These are phyloP conservation scores for Tenthredo scrophulariae DNA, from an alignment of 2,888 invertebrate genomes.

Conservation along the genomic window DNA sequence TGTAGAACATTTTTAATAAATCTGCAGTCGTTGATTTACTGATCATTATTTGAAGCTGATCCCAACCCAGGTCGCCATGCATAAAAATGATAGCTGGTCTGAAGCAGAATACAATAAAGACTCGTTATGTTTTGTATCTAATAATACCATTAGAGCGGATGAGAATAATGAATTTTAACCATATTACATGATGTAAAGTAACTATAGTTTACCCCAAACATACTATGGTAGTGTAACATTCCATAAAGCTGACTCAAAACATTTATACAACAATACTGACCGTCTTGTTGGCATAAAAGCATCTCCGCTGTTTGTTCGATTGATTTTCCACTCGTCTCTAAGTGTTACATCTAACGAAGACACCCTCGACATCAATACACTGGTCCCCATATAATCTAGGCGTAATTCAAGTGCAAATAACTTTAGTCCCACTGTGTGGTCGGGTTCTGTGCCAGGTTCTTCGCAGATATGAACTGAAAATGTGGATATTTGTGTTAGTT, in stretches of 20 bases:
- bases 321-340: constrained; percentile 93
- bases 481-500: constrained; percentile 29
- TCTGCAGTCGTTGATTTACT: constrained; percentile 98
- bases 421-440: constrained; percentile 90
- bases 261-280: constrained; percentile 69
- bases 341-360: constrained; percentile 90
- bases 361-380: constrained; percentile 94
- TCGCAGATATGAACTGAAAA: constrained; percentile 90
- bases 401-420: constrained; percentile 93
- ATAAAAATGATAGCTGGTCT: constrained; percentile 94
- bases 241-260: neutral
- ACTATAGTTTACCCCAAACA: neutral
- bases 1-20: constrained; percentile 97
- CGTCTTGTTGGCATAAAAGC: constrained; percentile 84
- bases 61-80: constrained; percentile 96
- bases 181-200: neutral
- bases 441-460: constrained; percentile 93
- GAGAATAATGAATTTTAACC: neutral
- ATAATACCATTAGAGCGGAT: neutral
- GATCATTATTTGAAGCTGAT: constrained; percentile 97
- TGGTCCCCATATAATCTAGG: constrained; percentile 99
- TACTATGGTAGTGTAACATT: neutral
- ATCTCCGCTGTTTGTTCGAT: constrained; percentile 78
- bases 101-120: constrained; percentile 60
- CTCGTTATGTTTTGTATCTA: neutral